Evolutionary conservation across 1,140 invertebrate species (phyloP), one percentile per base, ranked within the genome.

Genomic region (Chelonus insularis): DNA sequence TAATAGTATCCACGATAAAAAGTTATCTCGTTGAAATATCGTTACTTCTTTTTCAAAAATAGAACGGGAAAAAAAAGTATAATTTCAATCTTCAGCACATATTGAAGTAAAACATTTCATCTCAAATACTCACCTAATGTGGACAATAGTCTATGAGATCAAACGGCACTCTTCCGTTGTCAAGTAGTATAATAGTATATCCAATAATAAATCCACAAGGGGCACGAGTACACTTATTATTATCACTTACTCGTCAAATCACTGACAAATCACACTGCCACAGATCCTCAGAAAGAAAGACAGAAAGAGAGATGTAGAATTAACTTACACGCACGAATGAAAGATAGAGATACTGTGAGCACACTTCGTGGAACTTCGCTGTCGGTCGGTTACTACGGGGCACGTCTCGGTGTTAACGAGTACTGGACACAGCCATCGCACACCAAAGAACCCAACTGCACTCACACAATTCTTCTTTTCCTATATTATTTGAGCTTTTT

Each of bases 131-230:
- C n/a, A n/a, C n/a, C n/a, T 18, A 52, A 29, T 29, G 16, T 25
- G 12, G 25, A 20, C 37, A 25, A 32, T 60, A 29, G 43, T 29
- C 12, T 20, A 23, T 43, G 16, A 20, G 29, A 50, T 23, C 16
- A 52, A 55, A 55, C 25, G 50, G 50, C 52, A 55, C 52, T 39
- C 52, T 39, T 37, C 48, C 9, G 52, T 55, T 16, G 20, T 48
- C 11, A 23, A 25, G 21, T 34, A 11, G 54, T 43, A 23, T 51
- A 54, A 16, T 43, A 43, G 41, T 60, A 60, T 60, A 60, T 60
- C 59, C 59, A 60, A 60, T 60, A 60, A 51, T 55, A 55, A 60
- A 60, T 60, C 59, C 59, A 60, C 18, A 60, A 48, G 12, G 48
- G 23, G 47, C 48, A 52, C 37, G 52, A 16, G 52, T 18, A 55